phyloP scores from a whole-genome alignment of 2,113 vertebrate genomes.

The Suncus etruscus region DNA sequence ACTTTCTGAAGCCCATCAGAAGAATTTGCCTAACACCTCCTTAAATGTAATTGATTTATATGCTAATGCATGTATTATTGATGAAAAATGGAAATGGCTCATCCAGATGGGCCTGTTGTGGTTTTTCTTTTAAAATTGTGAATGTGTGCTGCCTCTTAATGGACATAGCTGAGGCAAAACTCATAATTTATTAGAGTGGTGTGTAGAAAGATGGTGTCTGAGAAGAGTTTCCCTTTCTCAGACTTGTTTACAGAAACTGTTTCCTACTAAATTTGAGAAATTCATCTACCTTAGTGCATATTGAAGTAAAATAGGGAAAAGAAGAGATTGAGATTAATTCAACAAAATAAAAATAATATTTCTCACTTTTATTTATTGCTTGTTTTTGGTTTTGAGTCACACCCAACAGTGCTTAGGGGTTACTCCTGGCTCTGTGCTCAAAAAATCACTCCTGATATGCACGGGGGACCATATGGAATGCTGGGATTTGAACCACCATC shows the following conservation, averaged over 20 bases:
- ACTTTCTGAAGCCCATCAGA: not conserved
- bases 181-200: not conserved
- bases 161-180: not conserved
- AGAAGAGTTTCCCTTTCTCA: not conserved
- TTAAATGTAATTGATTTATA: not conserved
- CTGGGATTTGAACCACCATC: too few species aligned
- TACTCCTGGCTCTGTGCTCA: too few species aligned
- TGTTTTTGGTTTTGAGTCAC: too few species aligned
- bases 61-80: not conserved
- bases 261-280: not conserved
- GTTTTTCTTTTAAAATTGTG: not conserved
- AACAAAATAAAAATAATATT: constrained; percentile 14
- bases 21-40: not conserved
- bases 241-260: not conserved
- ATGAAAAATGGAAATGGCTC: not conserved
- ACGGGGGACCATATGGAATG: too few species aligned
- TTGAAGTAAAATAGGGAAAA: not conserved
- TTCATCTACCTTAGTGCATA: not conserved
- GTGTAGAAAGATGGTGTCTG: not conserved
- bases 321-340: constrained; percentile 6
- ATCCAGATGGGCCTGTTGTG: not conserved
- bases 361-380: not conserved
- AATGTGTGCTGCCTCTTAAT: not conserved
- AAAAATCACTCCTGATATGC: too few species aligned
- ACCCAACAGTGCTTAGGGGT: too few species aligned